Conservation (phyloP, 2,113 vertebrate genomes). For the Pedetes capensis region DNA sequence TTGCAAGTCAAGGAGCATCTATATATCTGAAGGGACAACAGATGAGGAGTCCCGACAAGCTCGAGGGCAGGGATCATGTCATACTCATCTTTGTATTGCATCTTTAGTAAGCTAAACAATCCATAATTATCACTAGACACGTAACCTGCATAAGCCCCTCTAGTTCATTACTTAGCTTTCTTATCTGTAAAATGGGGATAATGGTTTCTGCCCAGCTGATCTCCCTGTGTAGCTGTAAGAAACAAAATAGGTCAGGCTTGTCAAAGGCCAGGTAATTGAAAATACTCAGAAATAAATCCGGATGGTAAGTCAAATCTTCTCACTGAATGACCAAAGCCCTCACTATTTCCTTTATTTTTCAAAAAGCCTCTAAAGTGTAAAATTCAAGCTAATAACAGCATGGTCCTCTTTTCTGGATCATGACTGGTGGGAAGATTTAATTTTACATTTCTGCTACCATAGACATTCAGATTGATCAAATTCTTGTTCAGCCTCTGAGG, state of each 20-base stretch:
- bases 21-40: not conserved
- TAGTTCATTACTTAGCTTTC: not conserved
- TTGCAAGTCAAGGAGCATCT: not conserved
- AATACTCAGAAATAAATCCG: not conserved
- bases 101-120: not conserved
- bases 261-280: not conserved
- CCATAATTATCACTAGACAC: not conserved
- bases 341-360: not conserved
- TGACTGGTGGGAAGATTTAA: not conserved
- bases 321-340: not conserved
- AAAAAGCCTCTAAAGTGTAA: conserved; percentile 27
- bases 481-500: not conserved
- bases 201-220: not conserved
- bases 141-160: not conserved
- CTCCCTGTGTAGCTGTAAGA: not conserved
- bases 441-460: not conserved
- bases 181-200: not conserved
- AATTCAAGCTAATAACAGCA: not conserved
- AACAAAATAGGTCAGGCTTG: not conserved
- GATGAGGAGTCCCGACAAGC: not conserved
- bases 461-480: not conserved
- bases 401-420: not conserved
- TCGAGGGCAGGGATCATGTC: not conserved
- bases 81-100: not conserved
- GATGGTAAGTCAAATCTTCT: not conserved